These are phyloP conservation scores for Calliphora vicina DNA, from an alignment of 1,140 invertebrate species.

Conservation along the genomic window DNA sequence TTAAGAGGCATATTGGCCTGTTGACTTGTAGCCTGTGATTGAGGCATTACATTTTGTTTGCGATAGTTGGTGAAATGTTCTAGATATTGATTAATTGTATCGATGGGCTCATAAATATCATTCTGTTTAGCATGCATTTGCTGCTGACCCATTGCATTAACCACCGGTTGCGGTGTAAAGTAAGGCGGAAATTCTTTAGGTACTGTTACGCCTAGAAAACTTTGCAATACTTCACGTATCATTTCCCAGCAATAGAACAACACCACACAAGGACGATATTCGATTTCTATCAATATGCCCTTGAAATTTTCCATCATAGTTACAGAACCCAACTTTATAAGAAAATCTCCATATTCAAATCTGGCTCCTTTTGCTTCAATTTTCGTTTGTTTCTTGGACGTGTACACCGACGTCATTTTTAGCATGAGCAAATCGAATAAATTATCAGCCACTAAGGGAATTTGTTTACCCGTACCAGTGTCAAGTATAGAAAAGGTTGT, in stretches of 20 bases:
- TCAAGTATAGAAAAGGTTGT: constrained; percentile 93
- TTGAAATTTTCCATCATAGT: constrained; percentile 93
- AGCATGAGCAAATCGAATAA: constrained; percentile 91
- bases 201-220: constrained; percentile 83
- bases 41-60: constrained; percentile 66
- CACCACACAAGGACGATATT: constrained; percentile 90
- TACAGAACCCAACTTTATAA: constrained; percentile 92
- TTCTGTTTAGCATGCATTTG: constrained; percentile 69
- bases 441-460: constrained; percentile 87
- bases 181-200: constrained; percentile 71
- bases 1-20: constrained; percentile 22
- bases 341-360: constrained; percentile 93
- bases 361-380: constrained; percentile 92
- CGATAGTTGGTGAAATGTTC: constrained; percentile 92
- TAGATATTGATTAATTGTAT: constrained; percentile 94
- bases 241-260: constrained; percentile 90
- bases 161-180: constrained; percentile 66
- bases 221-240: constrained; percentile 90
- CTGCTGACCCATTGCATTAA: constrained; percentile 59
- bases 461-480: constrained; percentile 78
- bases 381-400: constrained; percentile 86
- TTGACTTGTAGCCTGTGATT: neutral
- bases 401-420: constrained; percentile 87
- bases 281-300: constrained; percentile 92
- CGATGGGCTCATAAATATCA: constrained; percentile 87